Conservation (phyloP, 2,888 invertebrate species). For the Troglohyphantes excavatus region DNA sequence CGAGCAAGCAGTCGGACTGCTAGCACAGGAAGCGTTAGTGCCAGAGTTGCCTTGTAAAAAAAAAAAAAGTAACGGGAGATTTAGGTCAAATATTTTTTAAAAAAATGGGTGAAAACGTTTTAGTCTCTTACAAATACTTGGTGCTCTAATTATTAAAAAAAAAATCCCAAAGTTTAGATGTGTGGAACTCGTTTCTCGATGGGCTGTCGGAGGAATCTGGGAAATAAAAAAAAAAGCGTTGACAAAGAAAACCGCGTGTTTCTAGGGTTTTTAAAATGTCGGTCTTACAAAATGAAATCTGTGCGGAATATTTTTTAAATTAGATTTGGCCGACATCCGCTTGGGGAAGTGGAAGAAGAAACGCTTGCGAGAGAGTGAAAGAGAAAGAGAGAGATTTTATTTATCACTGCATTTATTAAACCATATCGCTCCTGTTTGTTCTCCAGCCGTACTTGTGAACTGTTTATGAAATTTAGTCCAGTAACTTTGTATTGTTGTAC, state of each 20-base stretch:
- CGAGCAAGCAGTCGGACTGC: slow-evolving; percentile 78
- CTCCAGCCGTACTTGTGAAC: slow-evolving; percentile 71
- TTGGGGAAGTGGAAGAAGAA: slow-evolving; percentile 23
- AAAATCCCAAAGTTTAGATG: slow-evolving; percentile 30
- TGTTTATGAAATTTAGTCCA: slow-evolving; percentile 74
- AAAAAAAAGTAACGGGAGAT: slow-evolving; percentile 59
- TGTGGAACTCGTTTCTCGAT: slow-evolving; percentile 46
- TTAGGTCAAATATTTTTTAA: slow-evolving; percentile 76
- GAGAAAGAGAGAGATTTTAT: slow-evolving; percentile 57
- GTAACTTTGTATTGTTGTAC: slow-evolving; percentile 75
- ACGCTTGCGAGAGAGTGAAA: neutral
- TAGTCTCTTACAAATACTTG: slow-evolving; percentile 77
- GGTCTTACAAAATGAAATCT: slow-evolving; percentile 12
- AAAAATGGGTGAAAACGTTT: slow-evolving; percentile 50
- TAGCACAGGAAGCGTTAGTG: slow-evolving; percentile 69
- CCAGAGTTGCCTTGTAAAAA: slow-evolving; percentile 75
- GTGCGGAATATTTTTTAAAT: slow-evolving; percentile 72
- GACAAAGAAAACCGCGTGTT: slow-evolving; percentile 14
- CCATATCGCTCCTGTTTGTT: slow-evolving; percentile 76
- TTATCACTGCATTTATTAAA: slow-evolving; percentile 78
- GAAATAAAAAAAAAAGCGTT: no score
- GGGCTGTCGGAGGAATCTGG: neutral
- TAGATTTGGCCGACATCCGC: slow-evolving; percentile 22
- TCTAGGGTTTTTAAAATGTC: slow-evolving; percentile 54
- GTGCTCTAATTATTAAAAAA: slow-evolving; percentile 68